Conservation (phyloP, 2,113 vertebrate genomes). For the Pluvianellus socialis region DNA sequence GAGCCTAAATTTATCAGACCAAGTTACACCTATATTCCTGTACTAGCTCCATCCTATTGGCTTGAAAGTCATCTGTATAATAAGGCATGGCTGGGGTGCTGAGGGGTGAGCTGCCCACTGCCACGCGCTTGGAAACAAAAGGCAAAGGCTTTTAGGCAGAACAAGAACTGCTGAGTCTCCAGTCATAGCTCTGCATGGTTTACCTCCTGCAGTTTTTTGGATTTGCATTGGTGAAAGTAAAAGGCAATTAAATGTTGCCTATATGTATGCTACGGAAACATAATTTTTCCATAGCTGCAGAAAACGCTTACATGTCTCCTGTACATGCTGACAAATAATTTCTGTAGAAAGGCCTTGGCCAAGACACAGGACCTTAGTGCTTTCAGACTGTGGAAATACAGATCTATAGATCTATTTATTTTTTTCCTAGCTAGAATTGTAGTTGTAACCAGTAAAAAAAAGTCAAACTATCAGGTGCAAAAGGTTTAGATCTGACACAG, state of each 20-base stretch:
- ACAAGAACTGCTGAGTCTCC: neutral
- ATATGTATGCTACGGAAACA: neutral
- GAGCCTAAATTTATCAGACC: neutral
- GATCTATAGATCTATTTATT: neutral
- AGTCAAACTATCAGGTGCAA: neutral
- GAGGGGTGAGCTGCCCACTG: neutral
- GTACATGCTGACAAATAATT: neutral
- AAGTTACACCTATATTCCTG: neutral
- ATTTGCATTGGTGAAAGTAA: neutral
- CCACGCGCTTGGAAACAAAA: neutral
- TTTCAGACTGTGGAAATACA: neutral
- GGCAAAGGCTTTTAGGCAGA: neutral
- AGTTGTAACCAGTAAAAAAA: neutral
- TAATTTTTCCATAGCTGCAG: neutral
- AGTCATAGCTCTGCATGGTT: neutral
- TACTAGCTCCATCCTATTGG: neutral
- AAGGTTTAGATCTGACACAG: neutral
- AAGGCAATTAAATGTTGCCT: neutral
- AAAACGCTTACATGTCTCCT: neutral
- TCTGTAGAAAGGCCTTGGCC: neutral
- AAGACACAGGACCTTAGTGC: neutral
- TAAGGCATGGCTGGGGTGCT: neutral
- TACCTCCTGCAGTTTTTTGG: neutral
- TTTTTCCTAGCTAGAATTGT: neutral
- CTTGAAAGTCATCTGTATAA: neutral